These are phyloP conservation scores for Phoenoteleia sp. DNA, from an alignment of 2,888 invertebrate genomes.

Conservation along the genomic window DNA sequence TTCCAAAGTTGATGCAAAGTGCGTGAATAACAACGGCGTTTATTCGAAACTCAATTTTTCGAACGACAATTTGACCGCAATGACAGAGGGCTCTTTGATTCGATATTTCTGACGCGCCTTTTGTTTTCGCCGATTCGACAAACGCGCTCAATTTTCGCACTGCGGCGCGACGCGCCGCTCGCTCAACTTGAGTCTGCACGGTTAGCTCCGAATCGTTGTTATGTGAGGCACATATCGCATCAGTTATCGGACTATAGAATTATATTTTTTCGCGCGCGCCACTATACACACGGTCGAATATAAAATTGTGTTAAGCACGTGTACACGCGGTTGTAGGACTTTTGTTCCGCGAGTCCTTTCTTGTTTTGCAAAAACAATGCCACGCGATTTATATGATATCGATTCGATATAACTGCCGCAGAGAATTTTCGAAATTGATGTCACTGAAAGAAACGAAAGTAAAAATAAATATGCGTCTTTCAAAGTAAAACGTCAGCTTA, in stretches of 20 bases:
- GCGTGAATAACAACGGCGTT: conserved; percentile 22
- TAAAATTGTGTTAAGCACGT: conserved; percentile 66
- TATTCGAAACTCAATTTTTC: conserved; percentile 51
- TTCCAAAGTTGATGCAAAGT: conserved; percentile 14
- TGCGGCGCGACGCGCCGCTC: conserved; percentile 16
- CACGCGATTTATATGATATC: conserved; percentile 39
- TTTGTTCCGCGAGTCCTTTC: conserved; percentile 46
- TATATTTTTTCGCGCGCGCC: conserved; percentile 41
- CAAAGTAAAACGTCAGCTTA: not conserved
- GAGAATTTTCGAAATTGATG: conserved; percentile 15
- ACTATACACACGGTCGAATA: conserved; percentile 28
- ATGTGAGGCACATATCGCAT: conserved; percentile 63
- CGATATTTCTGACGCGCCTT: conserved; percentile 58
- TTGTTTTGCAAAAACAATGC: conserved; percentile 54
- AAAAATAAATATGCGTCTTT: conserved; percentile 12
- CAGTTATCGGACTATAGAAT: conserved; percentile 39
- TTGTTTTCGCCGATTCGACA: conserved; percentile 56
- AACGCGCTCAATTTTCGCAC: conserved; percentile 53
- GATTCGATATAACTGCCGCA: conserved; percentile 17
- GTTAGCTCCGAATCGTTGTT: conserved; percentile 47
- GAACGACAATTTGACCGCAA: conserved; percentile 55
- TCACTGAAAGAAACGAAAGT: not conserved
- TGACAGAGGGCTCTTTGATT: conserved; percentile 59
- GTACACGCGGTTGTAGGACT: conserved; percentile 43
- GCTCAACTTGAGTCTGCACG: conserved; percentile 52